These are phyloP conservation scores for Drosophila nr. perissopoda DNA, from an alignment of 2,888 invertebrate species.

Conservation along the genomic window DNA sequence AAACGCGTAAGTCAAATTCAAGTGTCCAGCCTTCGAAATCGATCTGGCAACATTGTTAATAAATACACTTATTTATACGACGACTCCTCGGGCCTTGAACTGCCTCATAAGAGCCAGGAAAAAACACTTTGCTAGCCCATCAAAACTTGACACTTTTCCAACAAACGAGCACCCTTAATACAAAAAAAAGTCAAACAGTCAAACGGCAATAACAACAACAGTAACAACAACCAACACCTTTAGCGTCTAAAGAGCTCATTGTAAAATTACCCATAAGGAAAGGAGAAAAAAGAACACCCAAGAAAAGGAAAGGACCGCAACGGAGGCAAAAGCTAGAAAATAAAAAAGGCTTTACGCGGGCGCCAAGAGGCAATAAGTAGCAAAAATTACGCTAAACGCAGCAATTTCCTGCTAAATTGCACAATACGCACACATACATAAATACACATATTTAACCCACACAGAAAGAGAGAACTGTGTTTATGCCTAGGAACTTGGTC, in stretches of 20 bases:
- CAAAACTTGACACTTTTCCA: constrained; percentile 64
- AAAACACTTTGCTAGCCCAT: constrained; percentile 55
- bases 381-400: constrained; percentile 78
- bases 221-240: constrained; percentile 50
- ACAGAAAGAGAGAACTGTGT: constrained; percentile 7
- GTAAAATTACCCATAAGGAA: constrained; percentile 53
- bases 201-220: constrained; percentile 30
- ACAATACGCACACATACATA: constrained; percentile 31
- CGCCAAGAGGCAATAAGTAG: constrained; percentile 78
- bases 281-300: neutral
- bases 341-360: constrained; percentile 44
- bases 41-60: constrained; percentile 2
- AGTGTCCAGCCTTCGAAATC: constrained; percentile 8
- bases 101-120: constrained; percentile 27
- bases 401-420: constrained; percentile 76
- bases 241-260: constrained; percentile 57
- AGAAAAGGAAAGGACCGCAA: constrained; percentile 34
- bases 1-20: neutral
- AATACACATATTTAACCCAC: constrained; percentile 5
- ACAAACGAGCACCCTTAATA: constrained; percentile 42
- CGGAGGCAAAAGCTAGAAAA: constrained; percentile 52
- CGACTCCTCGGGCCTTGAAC: constrained; percentile 1
- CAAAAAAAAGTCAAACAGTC: constrained; percentile 41
- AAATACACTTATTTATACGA: neutral
- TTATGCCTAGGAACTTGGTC: constrained; percentile 24